These are phyloP conservation scores for Bergia puertoricense DNA, from an alignment of 92 coral and sea anemone genomes.

Conservation along the genomic window DNA sequence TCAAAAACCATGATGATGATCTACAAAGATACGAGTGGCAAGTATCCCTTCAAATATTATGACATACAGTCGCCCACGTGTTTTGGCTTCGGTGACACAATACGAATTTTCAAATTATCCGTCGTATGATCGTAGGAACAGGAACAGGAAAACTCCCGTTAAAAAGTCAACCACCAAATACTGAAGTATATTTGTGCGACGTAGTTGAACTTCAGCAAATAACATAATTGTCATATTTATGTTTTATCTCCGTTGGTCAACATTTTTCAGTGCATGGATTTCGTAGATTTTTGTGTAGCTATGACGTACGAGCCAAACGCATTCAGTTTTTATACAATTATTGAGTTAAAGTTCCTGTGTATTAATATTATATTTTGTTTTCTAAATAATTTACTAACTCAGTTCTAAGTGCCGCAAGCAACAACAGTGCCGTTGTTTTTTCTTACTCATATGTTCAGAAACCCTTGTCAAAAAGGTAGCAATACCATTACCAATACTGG, in stretches of 20 bases:
- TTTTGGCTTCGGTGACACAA: background rate
- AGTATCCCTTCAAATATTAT: no score
- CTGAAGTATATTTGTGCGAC: background rate
- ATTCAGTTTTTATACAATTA: no score
- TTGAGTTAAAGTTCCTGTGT: background rate
- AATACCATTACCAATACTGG: background rate
- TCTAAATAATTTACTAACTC: background rate
- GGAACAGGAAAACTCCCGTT: background rate
- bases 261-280: background rate
- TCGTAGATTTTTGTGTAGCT: background rate
- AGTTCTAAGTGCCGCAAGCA: background rate
- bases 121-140: background rate
- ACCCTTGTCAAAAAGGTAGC: background rate
- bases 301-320: background rate
- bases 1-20: no score
- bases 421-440: background rate
- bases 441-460: no score
- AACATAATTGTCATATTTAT: background rate
- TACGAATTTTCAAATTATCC: no score
- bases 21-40: no score
- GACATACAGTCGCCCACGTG: no score
- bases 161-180: background rate
- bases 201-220: background rate
- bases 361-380: no score
- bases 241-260: background rate